Percentiles rank a stretch among this genome's conserved stretches.
Conservation (phyloP, 2,888 invertebrate species). For the Melieria picta region DNA sequence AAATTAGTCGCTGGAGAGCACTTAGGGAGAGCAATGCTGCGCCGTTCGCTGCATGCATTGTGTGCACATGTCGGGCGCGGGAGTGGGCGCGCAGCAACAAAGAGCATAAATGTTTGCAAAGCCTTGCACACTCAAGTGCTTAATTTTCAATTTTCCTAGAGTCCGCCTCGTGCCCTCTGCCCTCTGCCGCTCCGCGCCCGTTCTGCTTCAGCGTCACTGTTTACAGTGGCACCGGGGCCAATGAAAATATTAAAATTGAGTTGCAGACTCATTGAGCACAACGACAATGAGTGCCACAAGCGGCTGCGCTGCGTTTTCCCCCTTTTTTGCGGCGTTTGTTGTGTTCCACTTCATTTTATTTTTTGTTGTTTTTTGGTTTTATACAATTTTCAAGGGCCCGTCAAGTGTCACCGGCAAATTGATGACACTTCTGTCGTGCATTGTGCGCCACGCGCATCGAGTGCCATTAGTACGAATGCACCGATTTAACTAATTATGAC, state of each 20-base stretch:
- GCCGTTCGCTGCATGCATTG: constrained; percentile 1
- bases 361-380: not conserved
- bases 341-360: not conserved
- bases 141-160: constrained; percentile 29
- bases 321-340: too few relatives aligned
- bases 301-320: not conserved
- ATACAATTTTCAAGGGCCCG: not conserved
- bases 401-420: not conserved
- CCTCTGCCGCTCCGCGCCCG: not conserved
- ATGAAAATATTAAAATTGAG: too few relatives aligned
- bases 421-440: not conserved
- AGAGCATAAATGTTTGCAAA: constrained; percentile 22
- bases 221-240: too few relatives aligned
- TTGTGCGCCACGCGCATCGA: not conserved
- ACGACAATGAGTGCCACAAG: not conserved
- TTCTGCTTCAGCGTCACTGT: too few relatives aligned
- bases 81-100: not conserved
- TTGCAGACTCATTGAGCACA: too few relatives aligned
- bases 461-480: constrained; percentile 1
- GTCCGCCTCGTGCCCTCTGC: not conserved
- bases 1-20: constrained; percentile 50
- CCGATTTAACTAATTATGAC: constrained; percentile 21
- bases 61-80: not conserved
- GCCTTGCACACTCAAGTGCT: constrained; percentile 23
- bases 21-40: constrained; percentile 24